Conservation (phyloP, 2,797 vertebrate genomes). For the Clarias platycephalus region DNA sequence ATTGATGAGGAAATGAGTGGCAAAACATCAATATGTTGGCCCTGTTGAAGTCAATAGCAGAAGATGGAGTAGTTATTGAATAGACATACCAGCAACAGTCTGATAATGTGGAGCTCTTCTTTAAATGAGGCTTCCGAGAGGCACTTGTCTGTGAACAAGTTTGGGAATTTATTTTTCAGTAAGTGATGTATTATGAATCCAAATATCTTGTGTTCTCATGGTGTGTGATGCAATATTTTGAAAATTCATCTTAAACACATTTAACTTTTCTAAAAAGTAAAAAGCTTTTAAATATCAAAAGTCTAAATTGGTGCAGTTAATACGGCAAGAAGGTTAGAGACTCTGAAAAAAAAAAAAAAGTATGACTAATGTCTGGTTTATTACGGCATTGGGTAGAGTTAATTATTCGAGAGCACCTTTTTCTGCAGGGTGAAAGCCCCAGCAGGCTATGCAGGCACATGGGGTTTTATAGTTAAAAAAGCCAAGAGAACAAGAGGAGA, state of each 20-base stretch:
- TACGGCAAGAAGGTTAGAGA: background rate
- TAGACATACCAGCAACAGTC: background rate
- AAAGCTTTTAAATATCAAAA: background rate
- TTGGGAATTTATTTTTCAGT: background rate
- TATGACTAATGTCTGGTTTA: background rate
- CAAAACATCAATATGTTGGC: conserved; percentile 5
- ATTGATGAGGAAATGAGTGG: background rate
- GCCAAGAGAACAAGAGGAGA: conserved; percentile 49
- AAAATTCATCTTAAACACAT: background rate
- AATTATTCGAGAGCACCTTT: background rate
- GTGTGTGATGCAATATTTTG: background rate
- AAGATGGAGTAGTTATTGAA: background rate
- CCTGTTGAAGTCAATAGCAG: conserved; percentile 7
- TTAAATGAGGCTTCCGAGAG: background rate
- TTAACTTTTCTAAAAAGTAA: background rate
- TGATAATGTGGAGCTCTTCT: background rate
- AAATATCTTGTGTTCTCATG: background rate
- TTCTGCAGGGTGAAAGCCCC: background rate
- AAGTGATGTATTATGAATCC: background rate
- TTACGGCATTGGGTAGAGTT: background rate
- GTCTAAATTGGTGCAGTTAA: background rate
- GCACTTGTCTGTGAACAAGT: conserved; percentile 1
- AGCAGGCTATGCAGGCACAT: background rate
- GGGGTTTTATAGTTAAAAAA: conserved; percentile 21
- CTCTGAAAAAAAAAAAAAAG: background rate